Conservation (phyloP, 2,888 invertebrate species). For the Apeira syringaria region DNA sequence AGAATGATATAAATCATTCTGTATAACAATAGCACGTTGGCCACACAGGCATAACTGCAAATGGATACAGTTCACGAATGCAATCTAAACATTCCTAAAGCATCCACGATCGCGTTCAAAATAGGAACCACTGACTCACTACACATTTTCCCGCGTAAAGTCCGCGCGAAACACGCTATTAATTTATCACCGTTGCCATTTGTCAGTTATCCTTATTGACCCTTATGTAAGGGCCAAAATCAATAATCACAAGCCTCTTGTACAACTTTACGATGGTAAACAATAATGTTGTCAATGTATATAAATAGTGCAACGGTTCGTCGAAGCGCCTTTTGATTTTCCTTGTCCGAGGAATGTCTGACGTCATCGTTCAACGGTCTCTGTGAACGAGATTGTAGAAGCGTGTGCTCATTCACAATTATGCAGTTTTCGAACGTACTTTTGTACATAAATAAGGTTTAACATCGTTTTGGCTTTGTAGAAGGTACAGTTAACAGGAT, state of each 20-base stretch:
- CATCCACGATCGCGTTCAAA: constrained; percentile 60
- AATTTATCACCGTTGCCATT: background rate
- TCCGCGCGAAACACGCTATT: constrained; percentile 28
- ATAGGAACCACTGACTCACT: constrained; percentile 63
- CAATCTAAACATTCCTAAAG: constrained; percentile 5
- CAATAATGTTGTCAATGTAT: constrained; percentile 24
- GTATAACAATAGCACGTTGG: too few relatives aligned
- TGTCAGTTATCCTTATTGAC: constrained; percentile 11
- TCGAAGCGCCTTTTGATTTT: constrained; percentile 72
- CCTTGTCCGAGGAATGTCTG: constrained; percentile 76
- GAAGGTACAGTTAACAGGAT: too few relatives aligned
- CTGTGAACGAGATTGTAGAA: constrained; percentile 6
- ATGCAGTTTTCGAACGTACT: constrained; percentile 12
- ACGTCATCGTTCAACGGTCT: constrained; percentile 59
- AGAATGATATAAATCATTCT: too few relatives aligned
- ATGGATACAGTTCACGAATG: too few relatives aligned
- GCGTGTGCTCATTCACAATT: constrained; percentile 3
- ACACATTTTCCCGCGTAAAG: constrained; percentile 68
- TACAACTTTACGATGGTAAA: constrained; percentile 11
- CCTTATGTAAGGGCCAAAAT: constrained; percentile 10
- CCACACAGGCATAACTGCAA: too few relatives aligned
- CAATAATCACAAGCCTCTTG: constrained; percentile 4
- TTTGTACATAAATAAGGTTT: background rate
- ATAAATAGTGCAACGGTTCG: constrained; percentile 73
- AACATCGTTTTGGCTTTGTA: too few relatives aligned